phyloP scores from a whole-genome alignment of 1,140 invertebrate species.

The Atopsyche davidsoni region DNA sequence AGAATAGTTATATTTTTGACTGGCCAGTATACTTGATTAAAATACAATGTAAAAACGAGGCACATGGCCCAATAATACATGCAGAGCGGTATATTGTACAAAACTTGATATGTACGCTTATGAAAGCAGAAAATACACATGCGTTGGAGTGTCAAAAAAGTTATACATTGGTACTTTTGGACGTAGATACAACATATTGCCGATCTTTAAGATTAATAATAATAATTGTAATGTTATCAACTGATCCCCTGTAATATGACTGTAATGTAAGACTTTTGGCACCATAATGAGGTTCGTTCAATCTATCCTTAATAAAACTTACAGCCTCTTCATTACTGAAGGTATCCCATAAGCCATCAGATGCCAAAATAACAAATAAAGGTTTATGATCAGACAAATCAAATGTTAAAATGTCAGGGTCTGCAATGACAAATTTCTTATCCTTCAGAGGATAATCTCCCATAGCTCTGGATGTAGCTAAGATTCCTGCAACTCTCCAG shows the following conservation, averaged over 20 bases:
- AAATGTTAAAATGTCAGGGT: constrained; percentile 94
- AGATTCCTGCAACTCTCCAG: constrained; percentile 91
- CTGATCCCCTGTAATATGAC: constrained; percentile 85
- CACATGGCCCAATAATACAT: too few relatives aligned
- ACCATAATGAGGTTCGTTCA: constrained; percentile 79
- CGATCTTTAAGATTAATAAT: constrained; percentile 78
- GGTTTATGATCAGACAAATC: constrained; percentile 79
- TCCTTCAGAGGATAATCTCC: constrained; percentile 95
- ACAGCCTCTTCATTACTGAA: constrained; percentile 92
- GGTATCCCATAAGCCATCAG: constrained; percentile 95
- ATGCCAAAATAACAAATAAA: constrained; percentile 84
- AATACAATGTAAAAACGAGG: too few relatives aligned
- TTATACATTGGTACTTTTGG: constrained; percentile 8
- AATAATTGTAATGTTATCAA: constrained; percentile 94
- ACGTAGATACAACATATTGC: constrained; percentile 29
- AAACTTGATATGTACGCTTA: too few relatives aligned
- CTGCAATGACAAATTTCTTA: constrained; percentile 86
- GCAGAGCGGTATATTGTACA: too few relatives aligned
- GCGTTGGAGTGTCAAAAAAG: too few relatives aligned
- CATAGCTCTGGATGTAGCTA: constrained; percentile 89
- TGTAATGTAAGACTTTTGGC: constrained; percentile 85
- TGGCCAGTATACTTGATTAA: too few relatives aligned
- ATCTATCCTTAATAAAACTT: constrained; percentile 72
- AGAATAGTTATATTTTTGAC: too few relatives aligned
- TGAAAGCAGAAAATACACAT: too few relatives aligned